A percentile compares a stretch with the other conserved stretches of the same genome.
Conservation (phyloP, 2,797 vertebrate species). For the Girardinus metallicus region DNA sequence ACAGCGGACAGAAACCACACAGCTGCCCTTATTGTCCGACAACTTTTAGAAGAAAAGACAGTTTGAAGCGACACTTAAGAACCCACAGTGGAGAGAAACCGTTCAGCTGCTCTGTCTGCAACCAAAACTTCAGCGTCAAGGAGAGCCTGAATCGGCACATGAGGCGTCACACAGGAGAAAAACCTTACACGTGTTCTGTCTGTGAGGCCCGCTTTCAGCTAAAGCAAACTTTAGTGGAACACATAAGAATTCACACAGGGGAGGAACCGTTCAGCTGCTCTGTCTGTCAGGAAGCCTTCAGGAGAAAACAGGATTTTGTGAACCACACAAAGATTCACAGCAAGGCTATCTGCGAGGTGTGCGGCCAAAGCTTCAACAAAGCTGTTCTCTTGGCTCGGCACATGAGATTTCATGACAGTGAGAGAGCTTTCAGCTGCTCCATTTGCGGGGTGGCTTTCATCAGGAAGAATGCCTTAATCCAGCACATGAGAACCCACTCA, state of each 20-base stretch:
- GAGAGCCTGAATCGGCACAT: not conserved
- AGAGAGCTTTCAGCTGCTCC: slow-evolving; percentile 27
- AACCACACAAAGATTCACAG: not conserved
- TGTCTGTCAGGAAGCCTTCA: not conserved
- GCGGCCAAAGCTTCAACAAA: not conserved
- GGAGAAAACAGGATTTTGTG: not conserved
- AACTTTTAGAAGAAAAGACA: not conserved
- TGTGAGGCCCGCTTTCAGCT: not conserved
- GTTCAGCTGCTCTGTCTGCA: slow-evolving; percentile 5
- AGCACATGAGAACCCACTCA: not conserved
- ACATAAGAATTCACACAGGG: not conserved
- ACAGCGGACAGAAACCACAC: not conserved
- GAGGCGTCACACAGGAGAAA: slow-evolving; percentile 2
- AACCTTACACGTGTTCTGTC: not conserved
- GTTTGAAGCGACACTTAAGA: slow-evolving; percentile 6
- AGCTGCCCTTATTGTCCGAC: not conserved
- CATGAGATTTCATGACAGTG: not conserved
- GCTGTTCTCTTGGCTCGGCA: not conserved
- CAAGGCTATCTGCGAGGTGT: not conserved
- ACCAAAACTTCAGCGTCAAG: not conserved
- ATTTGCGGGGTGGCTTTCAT: not conserved
- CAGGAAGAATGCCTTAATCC: not conserved
- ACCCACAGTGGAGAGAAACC: slow-evolving; percentile 15
- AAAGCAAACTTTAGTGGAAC: not conserved
- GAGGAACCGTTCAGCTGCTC: slow-evolving; percentile 2